Evolutionary conservation across 2,797 vertebrate species (phyloP), one percentile per base, ranked within the genome.

Genomic region (Gallinago solitaria): DNA sequence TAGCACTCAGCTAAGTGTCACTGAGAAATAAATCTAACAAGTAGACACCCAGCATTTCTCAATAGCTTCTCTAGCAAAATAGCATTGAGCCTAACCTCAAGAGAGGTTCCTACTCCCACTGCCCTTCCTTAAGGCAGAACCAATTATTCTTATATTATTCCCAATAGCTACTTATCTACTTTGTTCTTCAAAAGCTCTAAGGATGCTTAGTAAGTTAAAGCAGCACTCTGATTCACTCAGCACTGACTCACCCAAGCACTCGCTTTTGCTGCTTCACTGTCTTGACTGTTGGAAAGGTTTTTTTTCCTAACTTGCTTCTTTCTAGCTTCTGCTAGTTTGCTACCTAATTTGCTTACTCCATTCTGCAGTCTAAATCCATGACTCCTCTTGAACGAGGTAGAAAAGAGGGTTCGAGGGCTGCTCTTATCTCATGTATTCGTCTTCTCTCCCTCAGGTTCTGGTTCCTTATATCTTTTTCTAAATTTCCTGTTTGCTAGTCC

Each of bases 11-110:
- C n/a, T 77, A 78, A 81, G 33, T 30, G 45, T 75, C 53, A 68
- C 53, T 5, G 2, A 77, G 60, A 96, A 96, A 94, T 80, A 95
- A 95, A 90, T 82, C 59, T 65, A 80, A 32, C 28, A 87, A 95
- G 48, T 8, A 87, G 83, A 80, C 92, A 92, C 74, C 15, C 41
- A 89, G 48, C 24, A 57, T 94, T 97, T 68, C 84, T 92, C 81
- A 93, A 93, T 45, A 87, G 59, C 67, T 87, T 45, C 41, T 89
- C 48, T 8, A 54, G 53, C 48, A 87, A 94, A 81, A 92, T 32
- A 82, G 37, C 32, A 30, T 30, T 61, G 69, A 94, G 25, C 53
- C 35, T 79, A 88, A 90, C 80, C 85, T 93, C 90, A 74, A 60
- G 93, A 87, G 90, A 96, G 71, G 71, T 39, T 16, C 39, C 39